phyloP scores from a whole-genome alignment of 2,888 invertebrate genomes.

The Blera fallax region DNA sequence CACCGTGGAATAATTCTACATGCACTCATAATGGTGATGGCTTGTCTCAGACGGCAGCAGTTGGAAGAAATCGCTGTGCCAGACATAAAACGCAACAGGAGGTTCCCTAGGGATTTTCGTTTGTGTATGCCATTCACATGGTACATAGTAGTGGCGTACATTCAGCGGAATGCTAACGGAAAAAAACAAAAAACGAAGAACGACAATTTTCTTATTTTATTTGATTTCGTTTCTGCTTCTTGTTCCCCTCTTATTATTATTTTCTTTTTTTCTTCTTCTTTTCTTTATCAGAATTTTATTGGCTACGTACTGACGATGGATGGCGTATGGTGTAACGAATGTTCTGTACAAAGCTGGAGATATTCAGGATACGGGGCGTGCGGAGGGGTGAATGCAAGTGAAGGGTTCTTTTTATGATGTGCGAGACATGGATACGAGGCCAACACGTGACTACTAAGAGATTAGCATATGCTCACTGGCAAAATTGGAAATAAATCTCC shows the following conservation, averaged over 20 bases:
- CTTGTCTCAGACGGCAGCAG: constrained; percentile 15
- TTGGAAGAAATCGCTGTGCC: constrained; percentile 25
- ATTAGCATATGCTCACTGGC: constrained; percentile 70
- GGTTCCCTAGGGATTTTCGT: constrained; percentile 63
- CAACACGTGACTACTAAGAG: constrained; percentile 69
- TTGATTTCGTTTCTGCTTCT: constrained; percentile 31
- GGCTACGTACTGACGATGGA: constrained; percentile 41
- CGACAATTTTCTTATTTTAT: constrained; percentile 57
- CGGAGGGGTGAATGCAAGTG: constrained; percentile 3
- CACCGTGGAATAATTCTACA: not conserved
- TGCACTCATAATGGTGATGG: not conserved
- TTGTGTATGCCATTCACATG: constrained; percentile 52
- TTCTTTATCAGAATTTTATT: constrained; percentile 63
- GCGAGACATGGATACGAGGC: constrained; percentile 68
- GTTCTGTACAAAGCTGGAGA: not conserved
- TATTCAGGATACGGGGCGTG: not conserved
- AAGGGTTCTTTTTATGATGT: constrained; percentile 71
- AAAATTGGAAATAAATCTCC: constrained; percentile 72
- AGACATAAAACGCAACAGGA: constrained; percentile 67
- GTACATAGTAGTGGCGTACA: constrained; percentile 50
- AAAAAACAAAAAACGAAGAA: not conserved
- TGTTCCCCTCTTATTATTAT: constrained; percentile 36
- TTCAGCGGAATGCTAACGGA: constrained; percentile 37
- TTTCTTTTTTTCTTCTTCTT: too few relatives aligned
- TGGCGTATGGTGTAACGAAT: constrained; percentile 35